These are phyloP conservation scores for Elysia chlorotica DNA, from an alignment of 1,140 invertebrate species.

Conservation along the genomic window DNA sequence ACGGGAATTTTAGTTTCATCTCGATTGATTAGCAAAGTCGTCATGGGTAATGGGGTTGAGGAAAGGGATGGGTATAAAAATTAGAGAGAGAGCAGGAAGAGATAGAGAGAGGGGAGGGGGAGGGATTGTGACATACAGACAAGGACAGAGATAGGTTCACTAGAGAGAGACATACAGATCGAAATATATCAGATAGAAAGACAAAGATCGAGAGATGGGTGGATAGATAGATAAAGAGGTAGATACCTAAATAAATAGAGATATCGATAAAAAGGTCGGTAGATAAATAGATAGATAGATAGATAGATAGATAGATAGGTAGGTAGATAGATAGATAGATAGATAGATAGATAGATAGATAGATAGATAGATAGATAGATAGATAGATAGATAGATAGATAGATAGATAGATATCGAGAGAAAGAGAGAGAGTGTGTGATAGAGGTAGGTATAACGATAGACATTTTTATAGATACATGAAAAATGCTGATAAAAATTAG, in stretches of 20 bases:
- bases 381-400: neutral
- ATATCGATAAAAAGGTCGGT: neutral
- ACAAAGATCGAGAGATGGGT: neutral
- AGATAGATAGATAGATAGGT: neutral
- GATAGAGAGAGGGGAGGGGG: neutral
- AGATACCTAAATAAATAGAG: constrained; percentile 2
- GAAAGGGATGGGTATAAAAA: too few species aligned
- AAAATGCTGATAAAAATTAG: too few species aligned
- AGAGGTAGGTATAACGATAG: neutral
- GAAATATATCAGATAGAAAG: neutral
- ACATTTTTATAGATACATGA: neutral
- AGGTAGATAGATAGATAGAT: neutral
- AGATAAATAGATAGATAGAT: neutral
- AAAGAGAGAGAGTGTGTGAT: neutral
- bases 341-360: neutral
- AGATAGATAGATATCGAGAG: neutral
- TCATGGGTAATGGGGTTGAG: too few species aligned
- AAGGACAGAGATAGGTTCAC: neutral
- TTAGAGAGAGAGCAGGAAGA: neutral
- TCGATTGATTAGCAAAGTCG: too few species aligned
- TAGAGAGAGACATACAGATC: neutral
- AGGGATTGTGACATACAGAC: neutral
- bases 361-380: neutral
- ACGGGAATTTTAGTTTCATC: too few species aligned
- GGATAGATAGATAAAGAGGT: neutral